Evolutionary conservation across 1,140 invertebrate genomes (phyloP), one percentile per base, ranked within the genome.

Genomic region (Bombus superbus): DNA sequence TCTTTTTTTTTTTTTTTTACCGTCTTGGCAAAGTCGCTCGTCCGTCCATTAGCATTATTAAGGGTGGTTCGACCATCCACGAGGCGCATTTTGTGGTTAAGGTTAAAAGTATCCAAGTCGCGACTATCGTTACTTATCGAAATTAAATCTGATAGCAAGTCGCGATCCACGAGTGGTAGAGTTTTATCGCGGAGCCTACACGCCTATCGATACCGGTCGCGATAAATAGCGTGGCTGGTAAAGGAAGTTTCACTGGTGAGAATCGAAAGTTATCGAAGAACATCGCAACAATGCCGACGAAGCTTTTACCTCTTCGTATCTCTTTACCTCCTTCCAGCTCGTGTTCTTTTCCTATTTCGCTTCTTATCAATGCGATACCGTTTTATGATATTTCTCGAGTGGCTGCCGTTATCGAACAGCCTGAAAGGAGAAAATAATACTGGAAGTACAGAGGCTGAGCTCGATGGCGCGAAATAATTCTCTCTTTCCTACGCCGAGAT

Each of bases 21-120:
- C 35, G 0, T 28, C 38, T 78, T 78, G 75, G 75, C 75, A 78
- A 22, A 18, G 13, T 11, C n/a, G 13, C 53, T 76, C 74, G 74
- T 28, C 57, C 40, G 18, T 78, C 75, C 75, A 78, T 78, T 78
- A 78, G 75, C 57, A 42, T 78, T 78, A 78, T 78, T 78, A 64
- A 64, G 38, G 59, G 15, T 44, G 57, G 59, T 32, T 62, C 35
- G 8, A 18, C 25, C n/a, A 6, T 25, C 32, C 13, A 9, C 2
- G 2, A 32, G 32, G 5, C 32, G 35, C 18, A 53, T 53, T 53
- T 53, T 53, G 18, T 53, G 47, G 47, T 22, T 22, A 22, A 53
- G 18, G 57, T 62, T 64, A 25, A 64, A 42, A 42, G 75, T 64
- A 78, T 78, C 8, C 28, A 77, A 25, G 38, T 28, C 38, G 75